Percentiles rank a stretch among this genome's conserved stretches.
Evolutionary conservation across 1,140 invertebrate genomes (phyloP).

Genomic region (Diuraphis noxia): DNA sequence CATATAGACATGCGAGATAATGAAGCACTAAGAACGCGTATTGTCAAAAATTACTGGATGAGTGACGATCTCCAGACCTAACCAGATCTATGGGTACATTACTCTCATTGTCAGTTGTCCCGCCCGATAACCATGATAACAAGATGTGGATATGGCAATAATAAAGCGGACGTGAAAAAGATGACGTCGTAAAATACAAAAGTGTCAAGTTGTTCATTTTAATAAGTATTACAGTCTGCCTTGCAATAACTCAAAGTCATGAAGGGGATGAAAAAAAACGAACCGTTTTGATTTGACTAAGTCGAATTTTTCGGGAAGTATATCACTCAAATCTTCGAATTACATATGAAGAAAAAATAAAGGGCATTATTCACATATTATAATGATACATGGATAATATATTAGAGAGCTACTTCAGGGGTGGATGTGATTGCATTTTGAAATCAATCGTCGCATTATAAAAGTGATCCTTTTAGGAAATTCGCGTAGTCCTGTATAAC

Average conservation of each 20-base stretch:
- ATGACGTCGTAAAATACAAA: neutral
- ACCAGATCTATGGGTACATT: neutral
- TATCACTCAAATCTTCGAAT: neutral
- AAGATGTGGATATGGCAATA: conserved; percentile 5
- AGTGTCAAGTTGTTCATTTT: neutral
- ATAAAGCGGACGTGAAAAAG: neutral
- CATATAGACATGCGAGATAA: neutral
- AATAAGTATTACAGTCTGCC: neutral
- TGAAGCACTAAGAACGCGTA: neutral
- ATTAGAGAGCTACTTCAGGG: neutral
- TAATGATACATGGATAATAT: neutral
- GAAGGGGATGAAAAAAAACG: neutral
- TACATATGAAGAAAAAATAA: neutral
- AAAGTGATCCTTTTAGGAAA: neutral
- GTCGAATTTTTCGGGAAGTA: neutral
- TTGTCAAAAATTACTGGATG: neutral
- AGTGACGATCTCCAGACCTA: too few relatives aligned
- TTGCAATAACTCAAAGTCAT: neutral
- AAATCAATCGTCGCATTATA: neutral
- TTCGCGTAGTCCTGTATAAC: neutral
- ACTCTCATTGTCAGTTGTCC: neutral
- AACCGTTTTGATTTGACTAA: neutral
- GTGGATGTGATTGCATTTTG: neutral
- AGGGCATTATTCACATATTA: neutral
- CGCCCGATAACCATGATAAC: neutral